Base-by-base conservation (phyloP, 2,113 vertebrate genomes). In the Verasper variegatus region DNA sequence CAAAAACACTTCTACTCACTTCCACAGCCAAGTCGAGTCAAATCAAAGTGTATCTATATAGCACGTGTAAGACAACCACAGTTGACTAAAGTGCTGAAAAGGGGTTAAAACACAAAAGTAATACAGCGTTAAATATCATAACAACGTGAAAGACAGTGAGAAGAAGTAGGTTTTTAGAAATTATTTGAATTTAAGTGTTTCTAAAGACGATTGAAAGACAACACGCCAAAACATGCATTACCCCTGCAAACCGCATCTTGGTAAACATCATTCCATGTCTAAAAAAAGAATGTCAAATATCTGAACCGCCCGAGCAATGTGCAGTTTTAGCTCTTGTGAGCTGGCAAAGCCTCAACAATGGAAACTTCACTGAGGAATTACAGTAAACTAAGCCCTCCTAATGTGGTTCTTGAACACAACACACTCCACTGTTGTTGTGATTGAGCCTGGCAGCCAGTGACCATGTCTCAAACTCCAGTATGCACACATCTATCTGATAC, bases 231-330 rank as follows among this genome's bases (percentile, higher is more conserved):
- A 71, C 54, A 49, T 58, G 76, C 37, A 15, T 57, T 35, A 49
- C 27, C 52, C 15, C 75, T 67, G 60, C 52, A 23, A 24, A 75
- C 69, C 42, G 3, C 76, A 49, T 67, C 57, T 82, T 17, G 10
- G 26, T 77, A 79, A 82, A 82, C 62, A 21, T 23, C 62, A 21
- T 23, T 62, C 59, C 26, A 15, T 31, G 63, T 65, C 72, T 71
- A 42, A 70, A 64, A 78, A 58, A 75, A 47, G 0, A 31, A 76
- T 23, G 76, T 76, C 71, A 87, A 82, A 87, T 83, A 85, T 86
- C 78, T 81, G 62, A 83, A 40, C 71, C 52, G 45, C 54, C 51
- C 13, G 2, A 69, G 66, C 60, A n/a, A 67, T 81, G 74, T 76
- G 82, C 78, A 76, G 70, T 68, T 86, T 74, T 49, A 3, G 47